A percentile compares a stretch with the other conserved stretches of the same genome.
These are phyloP conservation scores for Gymnoscopelus microlampas DNA, from an alignment of 2,797 vertebrate genomes.

Conservation along the genomic window DNA sequence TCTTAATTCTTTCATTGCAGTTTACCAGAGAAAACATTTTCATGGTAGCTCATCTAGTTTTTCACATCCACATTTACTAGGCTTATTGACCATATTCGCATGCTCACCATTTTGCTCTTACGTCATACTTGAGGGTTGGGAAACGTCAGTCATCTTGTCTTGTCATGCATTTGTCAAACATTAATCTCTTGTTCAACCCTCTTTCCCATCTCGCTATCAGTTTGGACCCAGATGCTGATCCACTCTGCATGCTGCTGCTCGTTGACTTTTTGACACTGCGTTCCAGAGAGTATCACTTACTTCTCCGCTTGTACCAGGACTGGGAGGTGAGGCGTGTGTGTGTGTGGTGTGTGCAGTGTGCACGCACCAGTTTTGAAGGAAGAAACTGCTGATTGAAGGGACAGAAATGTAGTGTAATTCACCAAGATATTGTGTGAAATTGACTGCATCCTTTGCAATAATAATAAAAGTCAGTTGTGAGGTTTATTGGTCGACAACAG, in stretches of 20 bases:
- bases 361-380: background rate
- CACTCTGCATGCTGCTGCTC: conserved; percentile 92
- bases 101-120: no score
- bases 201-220: conserved; percentile 67
- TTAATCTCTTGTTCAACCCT: conserved; percentile 6
- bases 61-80: background rate
- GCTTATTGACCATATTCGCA: no score
- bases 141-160: background rate
- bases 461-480: no score
- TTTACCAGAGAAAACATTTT: background rate
- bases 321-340: conserved; percentile 89
- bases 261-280: conserved; percentile 92
- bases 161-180: background rate
- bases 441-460: no score
- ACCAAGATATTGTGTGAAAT: no score
- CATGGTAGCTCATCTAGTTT: background rate
- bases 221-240: conserved; percentile 94
- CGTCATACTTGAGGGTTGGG: no score
- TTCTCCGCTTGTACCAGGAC: conserved; percentile 90
- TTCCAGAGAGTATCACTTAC: conserved; percentile 86
- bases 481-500: no score
- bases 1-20: background rate
- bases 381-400: no score
- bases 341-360: background rate
- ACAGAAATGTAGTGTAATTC: no score